Conservation (phyloP, 35 echinoderm and acorn worm genomes). For the Diadema setosum region DNA sequence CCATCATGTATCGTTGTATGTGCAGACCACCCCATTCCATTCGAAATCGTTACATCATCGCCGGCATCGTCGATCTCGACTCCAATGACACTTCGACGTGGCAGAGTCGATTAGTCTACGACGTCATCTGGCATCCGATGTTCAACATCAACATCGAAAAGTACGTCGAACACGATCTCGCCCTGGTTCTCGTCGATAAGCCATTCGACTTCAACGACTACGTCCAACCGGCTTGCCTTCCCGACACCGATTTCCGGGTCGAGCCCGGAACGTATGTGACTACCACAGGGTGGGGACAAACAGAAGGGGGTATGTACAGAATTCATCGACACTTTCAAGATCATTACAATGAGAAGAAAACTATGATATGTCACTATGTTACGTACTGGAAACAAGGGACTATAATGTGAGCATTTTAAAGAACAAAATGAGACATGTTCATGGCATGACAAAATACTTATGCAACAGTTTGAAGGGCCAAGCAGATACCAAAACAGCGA, state of each 20-base stretch:
- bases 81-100: background rate
- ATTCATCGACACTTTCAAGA: too few relatives aligned
- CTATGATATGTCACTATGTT: background rate
- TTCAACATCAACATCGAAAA: background rate
- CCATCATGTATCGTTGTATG: too few relatives aligned
- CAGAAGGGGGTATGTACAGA: background rate
- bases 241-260: background rate
- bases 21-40: background rate
- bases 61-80: background rate
- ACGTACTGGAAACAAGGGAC: background rate
- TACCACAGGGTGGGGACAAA: background rate
- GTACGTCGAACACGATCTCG: background rate
- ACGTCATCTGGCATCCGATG: background rate
- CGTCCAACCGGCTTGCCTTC: constrained; percentile 8
- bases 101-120: background rate
- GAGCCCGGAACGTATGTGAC: background rate
- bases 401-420: background rate
- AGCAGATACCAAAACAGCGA: background rate
- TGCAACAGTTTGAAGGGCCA: background rate
- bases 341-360: background rate
- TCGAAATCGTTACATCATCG: background rate
- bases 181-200: background rate
- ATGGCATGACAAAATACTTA: background rate
- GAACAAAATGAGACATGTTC: background rate
- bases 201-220: constrained; percentile 23